Percentiles rank a stretch among this genome's conserved stretches.
Conservation (phyloP, 1,140 invertebrate species). For the Uloborus diversus region DNA sequence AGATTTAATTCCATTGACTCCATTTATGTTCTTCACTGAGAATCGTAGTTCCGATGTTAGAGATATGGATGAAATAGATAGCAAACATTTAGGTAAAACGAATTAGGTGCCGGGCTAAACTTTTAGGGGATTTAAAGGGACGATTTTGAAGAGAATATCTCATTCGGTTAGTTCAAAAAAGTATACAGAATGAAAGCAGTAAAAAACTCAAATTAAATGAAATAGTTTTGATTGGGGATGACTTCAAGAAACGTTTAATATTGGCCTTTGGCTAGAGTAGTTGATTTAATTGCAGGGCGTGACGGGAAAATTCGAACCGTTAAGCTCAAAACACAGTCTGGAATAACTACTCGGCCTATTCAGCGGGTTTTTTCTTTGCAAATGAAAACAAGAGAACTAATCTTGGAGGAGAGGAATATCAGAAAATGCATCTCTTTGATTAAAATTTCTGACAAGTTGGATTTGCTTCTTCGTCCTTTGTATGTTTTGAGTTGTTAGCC, state of each 20-base stretch:
- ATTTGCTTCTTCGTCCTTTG: no score
- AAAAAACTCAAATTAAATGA: background rate
- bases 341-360: no score
- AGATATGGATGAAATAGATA: slow-evolving; percentile 44
- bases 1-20: background rate
- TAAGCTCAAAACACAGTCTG: no score
- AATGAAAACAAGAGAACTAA: no score
- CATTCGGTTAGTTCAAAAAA: no score
- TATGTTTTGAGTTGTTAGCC: no score
- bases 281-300: background rate
- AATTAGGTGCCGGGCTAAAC: background rate
- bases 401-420: no score
- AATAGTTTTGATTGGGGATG: background rate
- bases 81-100: background rate
- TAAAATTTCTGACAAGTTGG: no score
- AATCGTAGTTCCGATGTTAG: background rate
- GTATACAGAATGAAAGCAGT: background rate
- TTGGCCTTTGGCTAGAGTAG: background rate
- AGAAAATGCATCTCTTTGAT: no score
- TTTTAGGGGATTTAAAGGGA: background rate
- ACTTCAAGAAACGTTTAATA: background rate
- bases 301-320: background rate
- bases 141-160: no score
- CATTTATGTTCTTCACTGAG: background rate
- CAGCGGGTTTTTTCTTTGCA: no score